phyloP scores from a whole-genome alignment of 2,888 invertebrate species.

The Drosophila ustulata region DNA sequence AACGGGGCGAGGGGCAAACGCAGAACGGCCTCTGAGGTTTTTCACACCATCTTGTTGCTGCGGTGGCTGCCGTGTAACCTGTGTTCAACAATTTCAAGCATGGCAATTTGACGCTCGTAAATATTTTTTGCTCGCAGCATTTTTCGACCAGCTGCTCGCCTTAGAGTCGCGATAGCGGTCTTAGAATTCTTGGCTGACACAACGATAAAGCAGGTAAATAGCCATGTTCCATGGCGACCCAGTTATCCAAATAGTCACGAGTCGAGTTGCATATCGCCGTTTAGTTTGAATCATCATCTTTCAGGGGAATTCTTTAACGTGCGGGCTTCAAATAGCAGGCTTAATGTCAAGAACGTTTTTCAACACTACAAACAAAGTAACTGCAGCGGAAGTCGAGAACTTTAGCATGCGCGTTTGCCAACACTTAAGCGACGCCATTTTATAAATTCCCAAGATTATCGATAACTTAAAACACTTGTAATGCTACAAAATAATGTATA shows the following conservation, averaged over 20 bases:
- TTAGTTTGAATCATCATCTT: conserved; percentile 16
- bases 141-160: conserved; percentile 41
- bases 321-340: background rate
- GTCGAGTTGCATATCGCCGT: conserved; percentile 9
- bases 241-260: conserved; percentile 33
- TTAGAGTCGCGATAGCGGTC: background rate
- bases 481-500: too few species aligned
- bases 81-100: conserved; percentile 52
- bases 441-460: too few species aligned
- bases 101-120: conserved; percentile 52
- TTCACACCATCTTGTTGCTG: conserved; percentile 54
- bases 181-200: conserved; percentile 28
- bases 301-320: background rate
- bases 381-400: too few species aligned
- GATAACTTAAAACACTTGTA: too few species aligned
- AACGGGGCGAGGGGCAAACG: background rate
- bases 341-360: background rate
- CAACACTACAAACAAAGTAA: background rate
- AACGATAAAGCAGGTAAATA: conserved; percentile 37
- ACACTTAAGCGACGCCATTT: too few species aligned
- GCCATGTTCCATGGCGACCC: conserved; percentile 7
- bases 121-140: conserved; percentile 47
- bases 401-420: too few species aligned
- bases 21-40: conserved; percentile 41
- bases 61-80: conserved; percentile 20